A percentile compares a stretch with the other conserved stretches of the same genome.
phyloP scores from a whole-genome alignment of 2,113 vertebrate species.

The Corythoichthys intestinalis region DNA sequence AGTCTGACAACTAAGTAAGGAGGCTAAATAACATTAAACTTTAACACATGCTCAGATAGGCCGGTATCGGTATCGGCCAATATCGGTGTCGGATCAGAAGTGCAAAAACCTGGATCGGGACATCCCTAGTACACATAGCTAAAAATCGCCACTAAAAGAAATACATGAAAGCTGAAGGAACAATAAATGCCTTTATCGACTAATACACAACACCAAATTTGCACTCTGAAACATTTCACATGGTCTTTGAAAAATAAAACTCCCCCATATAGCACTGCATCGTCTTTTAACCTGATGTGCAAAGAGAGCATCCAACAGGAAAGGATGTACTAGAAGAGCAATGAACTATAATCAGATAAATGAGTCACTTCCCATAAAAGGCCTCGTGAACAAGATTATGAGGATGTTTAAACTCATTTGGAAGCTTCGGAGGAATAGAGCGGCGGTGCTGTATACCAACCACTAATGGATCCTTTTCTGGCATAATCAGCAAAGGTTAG shows the following conservation, averaged over 20 bases:
- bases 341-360: conserved; percentile 62
- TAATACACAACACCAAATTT: background rate
- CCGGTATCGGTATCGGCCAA: too few species aligned
- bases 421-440: conserved; percentile 45
- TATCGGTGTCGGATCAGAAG: too few species aligned
- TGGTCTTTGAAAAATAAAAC: background rate
- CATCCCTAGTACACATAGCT: too few species aligned
- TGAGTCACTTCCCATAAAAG: conserved; percentile 61
- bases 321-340: conserved; percentile 25
- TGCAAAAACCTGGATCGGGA: too few species aligned
- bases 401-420: conserved; percentile 55
- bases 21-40: too few species aligned
- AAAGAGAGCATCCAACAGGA: conserved; percentile 30
- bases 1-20: too few species aligned
- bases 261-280: background rate
- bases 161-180: too few species aligned
- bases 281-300: conserved; percentile 18
- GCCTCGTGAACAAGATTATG: conserved; percentile 69
- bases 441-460: conserved; percentile 25
- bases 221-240: background rate
- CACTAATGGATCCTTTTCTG: conserved; percentile 40
- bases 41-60: too few species aligned
- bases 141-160: too few species aligned
- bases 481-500: conserved; percentile 7
- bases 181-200: too few species aligned